Base-by-base conservation (phyloP, 1,140 invertebrate genomes). In the Pachypeltis micranthus region DNA sequence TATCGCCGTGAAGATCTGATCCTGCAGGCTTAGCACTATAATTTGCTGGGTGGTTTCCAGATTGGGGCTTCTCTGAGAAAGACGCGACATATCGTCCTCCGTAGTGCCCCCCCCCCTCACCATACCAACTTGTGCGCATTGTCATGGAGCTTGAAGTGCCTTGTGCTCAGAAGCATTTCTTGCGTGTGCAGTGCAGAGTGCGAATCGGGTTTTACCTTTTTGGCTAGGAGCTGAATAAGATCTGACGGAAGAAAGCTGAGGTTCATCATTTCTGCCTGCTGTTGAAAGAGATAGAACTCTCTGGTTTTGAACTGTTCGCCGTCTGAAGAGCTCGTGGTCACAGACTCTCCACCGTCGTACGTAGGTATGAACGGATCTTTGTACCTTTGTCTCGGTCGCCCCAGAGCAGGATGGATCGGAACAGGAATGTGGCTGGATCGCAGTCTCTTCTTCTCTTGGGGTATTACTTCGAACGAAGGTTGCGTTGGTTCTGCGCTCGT, bases 291-390 rank as follows among this genome's bases (percentile, higher is more conserved):
- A 23, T 25, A 63, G 54, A 59, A 59, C n/a, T 59, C 57, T 39
- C 57, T 59, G 2, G 28, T 34, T 19, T 16, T 34, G 28, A 29
- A 64, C 19, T 66, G 66, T 57, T 69, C 68, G 14, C 68, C 67
- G 21, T 69, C 68, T 3, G 66, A 69, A 28, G 68, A 68, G 28
- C 68, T 68, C n/a, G n/a, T n/a, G 2, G 69, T 70, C n/a, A 69
- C 55, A 3, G 69, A 70, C 12, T 70, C 69, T 2, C 68, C 67
- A 14, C 67, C 69, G 57, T 70, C 67, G 25, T 31, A 56, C 19
- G 29, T 67, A 1, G 66, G 67, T 10, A 68, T 68, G 1, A 65
- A 47, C 1, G 61, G 61, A 16, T 62, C 61, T 28, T 55, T 16
- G 28, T 59, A 63, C 14, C 47, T 57, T 23, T 57, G 57, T 31